Conservation (phyloP, 2,797 vertebrate genomes). For the Cheirogaleus major region DNA sequence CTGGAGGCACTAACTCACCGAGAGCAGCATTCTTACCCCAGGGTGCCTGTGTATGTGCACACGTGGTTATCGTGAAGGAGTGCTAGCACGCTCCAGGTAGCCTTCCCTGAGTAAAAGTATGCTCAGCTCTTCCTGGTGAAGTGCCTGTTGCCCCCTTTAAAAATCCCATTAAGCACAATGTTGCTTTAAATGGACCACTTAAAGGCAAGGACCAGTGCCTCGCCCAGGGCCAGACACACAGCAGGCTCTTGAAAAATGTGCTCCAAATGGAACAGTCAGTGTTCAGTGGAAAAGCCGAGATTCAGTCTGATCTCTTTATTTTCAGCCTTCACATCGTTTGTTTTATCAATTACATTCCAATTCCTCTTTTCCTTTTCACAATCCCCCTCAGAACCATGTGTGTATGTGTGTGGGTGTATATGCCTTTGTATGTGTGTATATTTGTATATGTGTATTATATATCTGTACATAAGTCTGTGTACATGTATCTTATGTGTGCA, state of each 20-base stretch:
- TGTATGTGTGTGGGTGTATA: background rate
- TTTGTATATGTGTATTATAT: background rate
- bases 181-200: slow-evolving; percentile 30
- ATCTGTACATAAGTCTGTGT: background rate
- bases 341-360: background rate
- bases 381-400: background rate
- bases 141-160: background rate
- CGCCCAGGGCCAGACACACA: background rate
- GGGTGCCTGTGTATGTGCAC: too few relatives aligned
- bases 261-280: background rate
- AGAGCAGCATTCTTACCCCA: background rate
- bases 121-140: background rate
- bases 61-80: background rate
- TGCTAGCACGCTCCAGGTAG: background rate
- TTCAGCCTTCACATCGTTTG: background rate
- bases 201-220: slow-evolving; percentile 32
- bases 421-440: background rate
- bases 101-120: background rate
- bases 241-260: background rate
- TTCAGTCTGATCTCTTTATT: background rate
- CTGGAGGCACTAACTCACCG: background rate
- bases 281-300: background rate
- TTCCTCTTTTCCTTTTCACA: background rate
- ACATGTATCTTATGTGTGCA: background rate
- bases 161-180: background rate